phyloP scores from a whole-genome alignment of 2,113 vertebrate species.

The Taurulus bubalis region DNA sequence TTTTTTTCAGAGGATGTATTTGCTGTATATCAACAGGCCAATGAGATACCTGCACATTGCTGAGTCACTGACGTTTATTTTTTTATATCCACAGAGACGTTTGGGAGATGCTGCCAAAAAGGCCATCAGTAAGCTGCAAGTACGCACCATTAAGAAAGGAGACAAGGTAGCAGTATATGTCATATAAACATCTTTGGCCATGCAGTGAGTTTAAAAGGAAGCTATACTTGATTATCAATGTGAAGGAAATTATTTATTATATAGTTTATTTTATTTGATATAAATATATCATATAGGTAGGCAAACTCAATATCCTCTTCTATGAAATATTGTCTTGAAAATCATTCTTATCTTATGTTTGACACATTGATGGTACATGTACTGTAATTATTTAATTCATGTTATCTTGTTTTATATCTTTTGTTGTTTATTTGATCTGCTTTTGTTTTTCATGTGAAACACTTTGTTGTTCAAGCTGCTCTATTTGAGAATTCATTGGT shows the following conservation, averaged over 20 bases:
- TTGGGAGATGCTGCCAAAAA: constrained; percentile 98
- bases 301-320: neutral
- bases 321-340: neutral
- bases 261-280: neutral
- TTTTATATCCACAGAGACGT: constrained; percentile 87
- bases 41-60: neutral
- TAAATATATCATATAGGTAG: neutral
- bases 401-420: neutral
- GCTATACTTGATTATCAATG: neutral
- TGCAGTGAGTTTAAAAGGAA: neutral
- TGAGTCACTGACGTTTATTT: neutral
- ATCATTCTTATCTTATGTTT: neutral
- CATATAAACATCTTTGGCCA: neutral
- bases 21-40: neutral
- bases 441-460: neutral
- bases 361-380: neutral
- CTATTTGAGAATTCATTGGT: neutral
- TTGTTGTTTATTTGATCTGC: neutral
- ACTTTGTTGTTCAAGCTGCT: neutral
- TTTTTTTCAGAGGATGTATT: neutral
- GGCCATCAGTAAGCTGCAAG: constrained; percentile 96
- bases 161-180: constrained; percentile 89
- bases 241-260: neutral
- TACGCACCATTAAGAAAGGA: constrained; percentile 95
- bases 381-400: neutral